These are phyloP conservation scores for Gasteruption jaculator DNA, from an alignment of 2,888 invertebrate genomes.

Conservation along the genomic window DNA sequence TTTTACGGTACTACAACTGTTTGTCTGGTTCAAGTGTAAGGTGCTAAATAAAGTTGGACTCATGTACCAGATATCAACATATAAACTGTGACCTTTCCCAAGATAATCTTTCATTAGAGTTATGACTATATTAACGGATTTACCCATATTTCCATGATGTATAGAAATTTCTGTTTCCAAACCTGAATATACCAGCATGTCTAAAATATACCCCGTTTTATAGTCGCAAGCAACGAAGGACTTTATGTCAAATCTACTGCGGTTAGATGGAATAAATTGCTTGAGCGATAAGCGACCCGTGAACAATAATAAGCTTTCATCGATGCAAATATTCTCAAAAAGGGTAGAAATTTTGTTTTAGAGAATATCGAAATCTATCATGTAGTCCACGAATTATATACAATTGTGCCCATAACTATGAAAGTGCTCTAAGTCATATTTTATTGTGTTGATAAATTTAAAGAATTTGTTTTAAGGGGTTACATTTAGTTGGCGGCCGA, in stretches of 20 bases:
- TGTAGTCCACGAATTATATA: conserved; percentile 17
- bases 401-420: too few relatives aligned
- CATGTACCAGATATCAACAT: conserved; percentile 6
- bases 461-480: too few relatives aligned
- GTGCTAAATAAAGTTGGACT: conserved; percentile 8
- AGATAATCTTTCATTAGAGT: conserved; percentile 8
- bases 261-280: conserved; percentile 9
- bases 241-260: conserved; percentile 4
- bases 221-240: conserved; percentile 2
- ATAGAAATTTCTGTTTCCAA: conserved; percentile 3
- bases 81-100: conserved; percentile 8
- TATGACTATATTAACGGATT: conserved; percentile 9
- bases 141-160: conserved; percentile 1
- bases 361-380: conserved; percentile 14
- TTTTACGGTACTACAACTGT: too few relatives aligned
- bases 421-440: too few relatives aligned
- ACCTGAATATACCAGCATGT: conserved; percentile 5
- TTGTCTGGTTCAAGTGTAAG: too few relatives aligned
- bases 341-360: conserved; percentile 5
- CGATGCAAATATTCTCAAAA: conserved; percentile 2
- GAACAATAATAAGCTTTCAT: conserved; percentile 11
- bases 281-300: conserved; percentile 13
- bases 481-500: too few relatives aligned
- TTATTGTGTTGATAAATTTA: too few relatives aligned
- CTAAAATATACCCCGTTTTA: conserved; percentile 6